Evolutionary conservation across 2,888 invertebrate species (phyloP).

Genomic region (Dermolepida albohirtum): DNA sequence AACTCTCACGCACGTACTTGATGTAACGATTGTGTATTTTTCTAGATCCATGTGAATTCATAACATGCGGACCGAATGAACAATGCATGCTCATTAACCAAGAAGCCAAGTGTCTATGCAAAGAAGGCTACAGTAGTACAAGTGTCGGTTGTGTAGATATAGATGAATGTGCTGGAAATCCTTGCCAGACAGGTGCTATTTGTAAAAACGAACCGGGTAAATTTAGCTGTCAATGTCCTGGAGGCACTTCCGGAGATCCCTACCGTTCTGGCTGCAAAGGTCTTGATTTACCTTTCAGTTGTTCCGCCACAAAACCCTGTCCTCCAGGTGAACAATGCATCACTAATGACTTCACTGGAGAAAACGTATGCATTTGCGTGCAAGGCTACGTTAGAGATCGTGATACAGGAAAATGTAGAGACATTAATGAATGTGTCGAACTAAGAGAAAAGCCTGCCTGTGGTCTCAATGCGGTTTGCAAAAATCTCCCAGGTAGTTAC

Average conservation of each 20-base stretch:
- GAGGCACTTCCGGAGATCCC: conserved; percentile 83
- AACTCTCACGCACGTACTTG: not conserved
- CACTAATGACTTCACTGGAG: conserved; percentile 76
- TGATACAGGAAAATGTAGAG: conserved; percentile 81
- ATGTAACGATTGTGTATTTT: conserved; percentile 45
- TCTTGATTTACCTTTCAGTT: conserved; percentile 74
- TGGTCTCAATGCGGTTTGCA: conserved; percentile 90
- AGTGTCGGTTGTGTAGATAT: conserved; percentile 85
- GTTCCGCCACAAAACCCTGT: conserved; percentile 82
- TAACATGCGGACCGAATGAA: conserved; percentile 87
- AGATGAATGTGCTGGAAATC: conserved; percentile 86
- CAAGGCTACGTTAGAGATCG: conserved; percentile 86
- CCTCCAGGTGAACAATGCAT: conserved; percentile 89
- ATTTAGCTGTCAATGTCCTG: conserved; percentile 90
- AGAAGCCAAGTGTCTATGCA: conserved; percentile 86
- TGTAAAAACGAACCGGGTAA: conserved; percentile 90
- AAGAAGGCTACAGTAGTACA: conserved; percentile 82
- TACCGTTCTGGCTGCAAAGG: conserved; percentile 82
- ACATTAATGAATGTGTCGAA: conserved; percentile 87
- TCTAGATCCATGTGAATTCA: conserved; percentile 89
- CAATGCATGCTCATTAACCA: conserved; percentile 89
- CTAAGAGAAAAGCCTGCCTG: conserved; percentile 82
- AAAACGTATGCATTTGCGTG: conserved; percentile 89
- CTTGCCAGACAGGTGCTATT: conserved; percentile 86
- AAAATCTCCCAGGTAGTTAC: conserved; percentile 92